These are phyloP conservation scores for Agrilus biguttatus DNA, from an alignment of 2,888 invertebrate genomes.

Conservation along the genomic window DNA sequence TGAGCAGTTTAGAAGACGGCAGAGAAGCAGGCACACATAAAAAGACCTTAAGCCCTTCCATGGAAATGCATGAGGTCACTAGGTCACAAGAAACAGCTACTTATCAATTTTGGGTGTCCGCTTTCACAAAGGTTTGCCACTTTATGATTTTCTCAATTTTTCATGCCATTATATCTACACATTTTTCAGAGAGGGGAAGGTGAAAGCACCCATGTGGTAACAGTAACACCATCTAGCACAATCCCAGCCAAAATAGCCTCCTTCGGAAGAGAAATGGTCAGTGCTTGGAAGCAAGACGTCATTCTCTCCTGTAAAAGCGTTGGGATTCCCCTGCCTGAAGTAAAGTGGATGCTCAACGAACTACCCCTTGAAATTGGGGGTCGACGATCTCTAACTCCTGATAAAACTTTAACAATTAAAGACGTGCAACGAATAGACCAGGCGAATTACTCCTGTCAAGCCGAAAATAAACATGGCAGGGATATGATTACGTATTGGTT, in stretches of 20 bases:
- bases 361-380: constrained; percentile 57
- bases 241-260: constrained; percentile 83
- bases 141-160: not conserved
- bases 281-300: constrained; percentile 80
- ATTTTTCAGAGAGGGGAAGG: constrained; percentile 55
- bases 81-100: constrained; percentile 57
- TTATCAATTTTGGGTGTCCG: constrained; percentile 61
- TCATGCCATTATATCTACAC: not conserved
- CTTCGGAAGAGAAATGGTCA: constrained; percentile 63
- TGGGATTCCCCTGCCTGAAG: constrained; percentile 62
- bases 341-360: constrained; percentile 67
- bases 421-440: constrained; percentile 70
- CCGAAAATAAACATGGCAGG: constrained; percentile 69
- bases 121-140: constrained; percentile 49
- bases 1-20: constrained; percentile 65
- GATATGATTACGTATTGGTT: constrained; percentile 71
- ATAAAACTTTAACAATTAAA: constrained; percentile 63
- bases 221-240: constrained; percentile 59
- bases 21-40: constrained; percentile 68
- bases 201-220: constrained; percentile 61
- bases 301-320: constrained; percentile 72
- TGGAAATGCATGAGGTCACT: constrained; percentile 56
- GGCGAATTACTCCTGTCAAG: constrained; percentile 80
- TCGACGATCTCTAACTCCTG: constrained; percentile 47
- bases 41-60: constrained; percentile 52